Conservation (phyloP, 2,113 vertebrate genomes). For the Odocoileus hemionus region DNA sequence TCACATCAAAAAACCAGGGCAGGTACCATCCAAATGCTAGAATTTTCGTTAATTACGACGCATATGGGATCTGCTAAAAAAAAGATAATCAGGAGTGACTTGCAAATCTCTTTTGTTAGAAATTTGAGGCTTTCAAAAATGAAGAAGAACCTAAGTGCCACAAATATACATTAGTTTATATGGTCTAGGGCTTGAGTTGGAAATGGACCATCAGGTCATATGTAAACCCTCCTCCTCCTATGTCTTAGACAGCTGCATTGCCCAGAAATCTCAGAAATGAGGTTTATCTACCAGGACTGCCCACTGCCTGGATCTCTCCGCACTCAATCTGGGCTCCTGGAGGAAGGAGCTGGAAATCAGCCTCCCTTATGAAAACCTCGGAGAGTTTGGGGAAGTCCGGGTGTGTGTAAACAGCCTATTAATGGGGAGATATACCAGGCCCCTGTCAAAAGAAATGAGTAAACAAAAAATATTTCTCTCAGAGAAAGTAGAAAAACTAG, state of each 20-base stretch:
- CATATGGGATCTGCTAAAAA: not conserved
- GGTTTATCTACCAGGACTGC: not conserved
- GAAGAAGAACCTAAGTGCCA: not conserved
- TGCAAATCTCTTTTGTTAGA: not conserved
- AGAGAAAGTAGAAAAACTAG: not conserved
- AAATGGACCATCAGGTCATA: not conserved
- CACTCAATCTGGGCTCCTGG: not conserved
- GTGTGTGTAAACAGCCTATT: not conserved
- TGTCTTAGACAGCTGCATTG: not conserved
- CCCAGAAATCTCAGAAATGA: not conserved
- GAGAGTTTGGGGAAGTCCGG: not conserved
- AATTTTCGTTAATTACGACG: not conserved
- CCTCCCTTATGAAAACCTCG: not conserved
- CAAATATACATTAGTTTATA: not conserved
- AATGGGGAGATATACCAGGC: not conserved
- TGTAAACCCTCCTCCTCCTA: not conserved
- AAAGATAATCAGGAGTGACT: not conserved
- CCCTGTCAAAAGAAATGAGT: not conserved
- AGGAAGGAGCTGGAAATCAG: not conserved
- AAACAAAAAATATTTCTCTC: not conserved
- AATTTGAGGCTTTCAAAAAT: not conserved
- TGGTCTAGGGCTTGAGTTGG: not conserved
- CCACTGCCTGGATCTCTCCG: not conserved
- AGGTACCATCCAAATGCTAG: not conserved
- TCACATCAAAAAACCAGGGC: not conserved